A percentile compares a stretch with the other conserved stretches of the same genome.
Conservation (phyloP, 2,797 vertebrate species). For the Rallus crepitans region DNA sequence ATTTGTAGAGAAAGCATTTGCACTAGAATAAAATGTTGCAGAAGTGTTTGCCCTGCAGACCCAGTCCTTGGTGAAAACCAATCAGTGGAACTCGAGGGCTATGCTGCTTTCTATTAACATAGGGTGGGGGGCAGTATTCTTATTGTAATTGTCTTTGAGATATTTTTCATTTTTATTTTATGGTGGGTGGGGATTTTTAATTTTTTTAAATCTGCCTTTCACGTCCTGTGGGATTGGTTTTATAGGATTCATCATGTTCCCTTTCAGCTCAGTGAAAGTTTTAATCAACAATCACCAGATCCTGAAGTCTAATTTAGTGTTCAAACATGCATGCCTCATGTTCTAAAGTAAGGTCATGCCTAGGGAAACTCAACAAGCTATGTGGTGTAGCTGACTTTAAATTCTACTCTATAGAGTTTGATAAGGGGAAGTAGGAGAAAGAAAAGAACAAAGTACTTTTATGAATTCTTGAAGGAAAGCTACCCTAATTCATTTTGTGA, state of each 20-base stretch:
- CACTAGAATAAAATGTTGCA: background rate
- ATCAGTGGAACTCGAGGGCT: background rate
- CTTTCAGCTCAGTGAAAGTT: background rate
- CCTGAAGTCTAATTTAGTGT: background rate
- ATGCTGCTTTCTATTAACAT: background rate
- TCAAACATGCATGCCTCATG: background rate
- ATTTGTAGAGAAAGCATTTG: background rate
- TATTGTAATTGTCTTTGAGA: background rate
- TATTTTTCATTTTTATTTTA: background rate
- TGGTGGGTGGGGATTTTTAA: background rate
- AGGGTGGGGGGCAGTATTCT: background rate
- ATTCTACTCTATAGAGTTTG: background rate
- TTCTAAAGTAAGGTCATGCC: background rate
- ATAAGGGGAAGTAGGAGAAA: background rate
- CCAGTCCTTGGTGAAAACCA: background rate
- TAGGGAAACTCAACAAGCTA: background rate
- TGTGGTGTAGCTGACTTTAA: background rate
- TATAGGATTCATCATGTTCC: accelerated
- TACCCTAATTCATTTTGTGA: background rate
- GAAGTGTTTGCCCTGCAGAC: background rate
- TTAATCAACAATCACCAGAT: background rate
- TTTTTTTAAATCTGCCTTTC: background rate
- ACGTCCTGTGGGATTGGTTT: background rate
- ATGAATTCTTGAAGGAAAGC: background rate
- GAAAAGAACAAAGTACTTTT: background rate